Evolutionary conservation across 2,888 invertebrate species (phyloP).

Genomic region (Eledona agricola): DNA sequence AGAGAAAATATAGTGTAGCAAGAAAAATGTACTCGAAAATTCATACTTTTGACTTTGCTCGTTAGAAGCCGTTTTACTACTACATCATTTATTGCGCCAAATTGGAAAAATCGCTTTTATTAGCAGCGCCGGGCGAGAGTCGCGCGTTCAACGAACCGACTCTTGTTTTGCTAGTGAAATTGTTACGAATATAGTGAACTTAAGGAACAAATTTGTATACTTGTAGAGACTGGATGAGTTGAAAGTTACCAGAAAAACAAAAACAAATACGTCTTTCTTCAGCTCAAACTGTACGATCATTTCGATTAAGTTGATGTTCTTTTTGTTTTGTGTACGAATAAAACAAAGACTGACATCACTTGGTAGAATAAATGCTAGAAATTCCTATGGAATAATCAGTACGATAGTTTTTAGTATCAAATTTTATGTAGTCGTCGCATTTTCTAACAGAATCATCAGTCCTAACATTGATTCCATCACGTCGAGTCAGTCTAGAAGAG

Average conservation of each 20-base stretch:
- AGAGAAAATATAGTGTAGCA: conserved; percentile 42
- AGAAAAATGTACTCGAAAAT: conserved; percentile 45
- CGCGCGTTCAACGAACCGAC: conserved; percentile 17
- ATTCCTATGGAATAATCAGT: conserved; percentile 33
- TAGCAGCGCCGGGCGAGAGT: conserved; percentile 25
- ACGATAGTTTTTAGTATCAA: conserved; percentile 31
- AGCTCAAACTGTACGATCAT: conserved; percentile 15
- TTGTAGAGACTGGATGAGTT: conserved; percentile 53
- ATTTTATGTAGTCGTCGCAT: conserved; percentile 14
- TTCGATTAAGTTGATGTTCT: conserved; percentile 11
- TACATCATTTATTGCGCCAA: conserved; percentile 35
- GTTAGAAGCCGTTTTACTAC: conserved; percentile 45
- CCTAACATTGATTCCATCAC: conserved; percentile 33
- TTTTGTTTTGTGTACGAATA: conserved; percentile 23
- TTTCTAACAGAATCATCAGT: conserved; percentile 16
- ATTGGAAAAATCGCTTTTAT: conserved; percentile 36
- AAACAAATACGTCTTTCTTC: conserved; percentile 8
- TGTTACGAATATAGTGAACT: conserved; percentile 59
- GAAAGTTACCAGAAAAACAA: conserved; percentile 14
- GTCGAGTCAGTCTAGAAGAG: conserved; percentile 27
- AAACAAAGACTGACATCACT: conserved; percentile 31
- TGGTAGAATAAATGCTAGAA: conserved; percentile 35
- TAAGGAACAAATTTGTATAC: conserved; percentile 57
- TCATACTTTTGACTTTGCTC: conserved; percentile 45
- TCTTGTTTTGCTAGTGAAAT: conserved; percentile 39